Base-by-base conservation (phyloP, 2,113 vertebrate species). In the Hemibagrus wyckioides region DNA sequence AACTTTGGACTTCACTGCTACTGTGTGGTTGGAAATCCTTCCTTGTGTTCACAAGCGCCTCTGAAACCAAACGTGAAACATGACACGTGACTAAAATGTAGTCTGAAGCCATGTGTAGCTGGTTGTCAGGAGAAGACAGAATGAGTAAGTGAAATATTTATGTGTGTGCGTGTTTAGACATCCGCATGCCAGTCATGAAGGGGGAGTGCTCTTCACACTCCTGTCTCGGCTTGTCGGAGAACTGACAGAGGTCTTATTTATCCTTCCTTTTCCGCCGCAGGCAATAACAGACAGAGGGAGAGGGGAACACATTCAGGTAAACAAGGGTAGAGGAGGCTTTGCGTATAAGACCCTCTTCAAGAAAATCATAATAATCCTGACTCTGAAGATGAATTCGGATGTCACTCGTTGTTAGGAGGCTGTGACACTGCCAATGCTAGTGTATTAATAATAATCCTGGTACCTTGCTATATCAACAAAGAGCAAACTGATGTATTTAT, bases 301-400 rank as follows among this genome's bases (percentile, higher is more conserved):
- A 82, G 88, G 87, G 88, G 63, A 75, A 85, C 67, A 87, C 71
- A 67, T 44, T 10, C 89, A 87, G 90, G 90, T 92, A 93, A 94
- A 94, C 94, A 94, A 94, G 92, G 92, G 91, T 92, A 83, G 75
- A 81, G 92, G 84, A 94, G 92, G 89, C 91, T 91, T 90, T 90
- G 89, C 85, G 88, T 85, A 84, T 90, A 80, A 88, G 90, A 90
- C 89, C 89, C 87, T 86, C 73, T 90, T 89, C 91, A 77, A 84
- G 61, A 39, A 89, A 50, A 76, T 77, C 85, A 50, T 90, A 84
- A 88, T 91, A 91, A 92, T 89, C 92, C 90, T 82, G 52, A 56
- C 84, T 76, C 89, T 90, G 92, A 65, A 93, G 92, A 90, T 92
- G 94, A 94, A 88, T 36, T 86, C 80, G 5, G 85, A 86, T 73